phyloP scores from a whole-genome alignment of 2,113 vertebrate species.

The Dunckerocampus dactyliophorus region DNA sequence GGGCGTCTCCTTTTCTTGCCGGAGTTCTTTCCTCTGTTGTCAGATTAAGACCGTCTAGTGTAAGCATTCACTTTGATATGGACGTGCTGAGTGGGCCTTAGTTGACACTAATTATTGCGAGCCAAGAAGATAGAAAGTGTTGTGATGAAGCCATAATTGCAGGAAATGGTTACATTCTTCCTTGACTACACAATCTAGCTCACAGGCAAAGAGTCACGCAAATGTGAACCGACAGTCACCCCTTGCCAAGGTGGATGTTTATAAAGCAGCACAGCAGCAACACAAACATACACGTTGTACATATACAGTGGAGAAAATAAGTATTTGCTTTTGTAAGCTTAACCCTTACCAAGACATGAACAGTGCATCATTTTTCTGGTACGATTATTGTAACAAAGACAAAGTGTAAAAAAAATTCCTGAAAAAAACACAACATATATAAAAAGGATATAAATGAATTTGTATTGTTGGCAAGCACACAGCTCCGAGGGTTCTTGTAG shows the following conservation, averaged over 20 bases:
- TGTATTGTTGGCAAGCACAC: too few species aligned
- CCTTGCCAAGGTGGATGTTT: background rate
- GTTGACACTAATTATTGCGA: conserved; percentile 15
- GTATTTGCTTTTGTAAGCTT: too few species aligned
- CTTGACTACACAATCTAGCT: background rate
- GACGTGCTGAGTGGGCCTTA: conserved; percentile 7
- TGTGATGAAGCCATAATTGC: conserved; percentile 29
- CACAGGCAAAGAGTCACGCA: background rate
- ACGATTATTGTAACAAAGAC: too few species aligned
- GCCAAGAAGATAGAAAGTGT: conserved; percentile 13
- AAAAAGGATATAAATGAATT: too few species aligned
- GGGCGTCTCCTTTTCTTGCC: background rate
- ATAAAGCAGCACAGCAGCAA: background rate
- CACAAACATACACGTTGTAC: background rate
- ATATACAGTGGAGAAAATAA: background rate
- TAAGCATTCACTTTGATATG: conserved; percentile 5
- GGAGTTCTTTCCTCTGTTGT: background rate
- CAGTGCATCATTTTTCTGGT: too few species aligned
- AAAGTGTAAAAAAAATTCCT: too few species aligned
- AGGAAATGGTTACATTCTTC: conserved; percentile 35
- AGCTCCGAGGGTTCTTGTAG: too few species aligned
- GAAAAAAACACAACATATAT: too few species aligned
- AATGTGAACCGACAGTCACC: background rate
- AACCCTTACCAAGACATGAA: too few species aligned
- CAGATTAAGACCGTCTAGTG: conserved; percentile 12